Percentiles rank a stretch among this genome's conserved stretches.
Evolutionary conservation across 2,113 vertebrate species (phyloP).

Genomic region (Cisticola juncidis): DNA sequence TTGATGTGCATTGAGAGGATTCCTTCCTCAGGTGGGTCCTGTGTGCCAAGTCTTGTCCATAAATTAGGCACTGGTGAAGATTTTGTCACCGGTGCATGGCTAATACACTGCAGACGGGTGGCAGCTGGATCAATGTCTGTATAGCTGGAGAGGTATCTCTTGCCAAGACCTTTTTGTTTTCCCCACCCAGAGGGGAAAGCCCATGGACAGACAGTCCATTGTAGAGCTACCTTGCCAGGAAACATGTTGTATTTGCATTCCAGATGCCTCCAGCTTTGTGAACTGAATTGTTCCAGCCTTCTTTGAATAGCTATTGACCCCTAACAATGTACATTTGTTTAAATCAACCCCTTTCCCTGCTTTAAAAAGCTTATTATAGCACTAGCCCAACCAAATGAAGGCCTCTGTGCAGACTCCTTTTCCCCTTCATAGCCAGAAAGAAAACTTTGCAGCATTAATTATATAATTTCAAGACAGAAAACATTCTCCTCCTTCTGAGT

Average conservation of each 20-base stretch:
- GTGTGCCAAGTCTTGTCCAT: neutral
- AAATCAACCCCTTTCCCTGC: neutral
- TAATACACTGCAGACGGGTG: neutral
- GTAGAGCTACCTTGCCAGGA: slow-evolving; percentile 37
- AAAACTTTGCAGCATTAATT: neutral
- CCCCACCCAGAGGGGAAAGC: neutral
- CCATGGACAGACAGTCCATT: neutral
- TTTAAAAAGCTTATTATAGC: slow-evolving; percentile 17
- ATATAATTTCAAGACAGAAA: neutral
- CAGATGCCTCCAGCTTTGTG: neutral
- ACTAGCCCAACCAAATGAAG: neutral
- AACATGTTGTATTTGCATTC: slow-evolving; percentile 40
- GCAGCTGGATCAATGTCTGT: neutral
- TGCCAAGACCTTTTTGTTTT: neutral
- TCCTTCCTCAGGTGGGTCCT: neutral
- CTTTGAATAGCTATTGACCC: slow-evolving; percentile 50
- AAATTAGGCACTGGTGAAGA: neutral
- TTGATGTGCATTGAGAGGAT: neutral
- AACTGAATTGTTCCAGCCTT: slow-evolving; percentile 18
- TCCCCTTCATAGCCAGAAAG: neutral
- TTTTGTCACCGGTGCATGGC: neutral
- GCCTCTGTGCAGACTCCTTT: neutral
- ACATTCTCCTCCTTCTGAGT: neutral
- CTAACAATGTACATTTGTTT: slow-evolving; percentile 50
- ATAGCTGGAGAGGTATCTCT: neutral